Percentiles rank a stretch among this genome's conserved stretches.
Conservation (phyloP, 2,797 vertebrate species). For the Lepus oiostolus region DNA sequence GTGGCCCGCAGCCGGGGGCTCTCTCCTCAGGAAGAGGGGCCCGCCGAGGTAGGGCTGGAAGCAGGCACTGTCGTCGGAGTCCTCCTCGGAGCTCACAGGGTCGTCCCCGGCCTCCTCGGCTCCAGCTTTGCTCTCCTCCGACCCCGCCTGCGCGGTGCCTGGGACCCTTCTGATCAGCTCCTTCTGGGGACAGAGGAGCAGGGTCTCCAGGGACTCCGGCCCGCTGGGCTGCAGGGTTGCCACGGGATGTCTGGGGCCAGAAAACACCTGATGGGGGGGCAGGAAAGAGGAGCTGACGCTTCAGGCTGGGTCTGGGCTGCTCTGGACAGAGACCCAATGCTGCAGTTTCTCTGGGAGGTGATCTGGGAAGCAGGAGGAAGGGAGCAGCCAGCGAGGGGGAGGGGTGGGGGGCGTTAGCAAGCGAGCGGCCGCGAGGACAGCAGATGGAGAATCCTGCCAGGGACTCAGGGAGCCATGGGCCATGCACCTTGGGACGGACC, state of each 20-base stretch:
- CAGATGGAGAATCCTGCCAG: neutral
- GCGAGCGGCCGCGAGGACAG: no score
- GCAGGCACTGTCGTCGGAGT: slow-evolving; percentile 40
- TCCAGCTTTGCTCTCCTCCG: neutral
- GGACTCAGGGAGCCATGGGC: no score
- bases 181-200: slow-evolving; percentile 66
- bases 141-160: neutral
- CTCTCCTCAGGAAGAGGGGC: slow-evolving; percentile 38
- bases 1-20: fast-evolving
- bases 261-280: slow-evolving; percentile 71
- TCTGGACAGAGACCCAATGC: neutral
- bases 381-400: neutral
- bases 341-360: neutral
- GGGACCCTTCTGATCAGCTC: neutral
- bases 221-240: neutral
- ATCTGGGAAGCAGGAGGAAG: neutral
- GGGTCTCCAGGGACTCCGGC: slow-evolving; percentile 24
- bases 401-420: neutral
- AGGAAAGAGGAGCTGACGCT: neutral
- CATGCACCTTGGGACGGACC: neutral
- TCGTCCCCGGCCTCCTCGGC: neutral
- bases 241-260: neutral
- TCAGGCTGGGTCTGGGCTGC: neutral
- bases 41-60: slow-evolving; percentile 70
- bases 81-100: slow-evolving; percentile 38